These are phyloP conservation scores for Corticium candelabrum DNA, from an alignment of 37 sponge, comb jelly and placozoan genomes.

Conservation along the genomic window DNA sequence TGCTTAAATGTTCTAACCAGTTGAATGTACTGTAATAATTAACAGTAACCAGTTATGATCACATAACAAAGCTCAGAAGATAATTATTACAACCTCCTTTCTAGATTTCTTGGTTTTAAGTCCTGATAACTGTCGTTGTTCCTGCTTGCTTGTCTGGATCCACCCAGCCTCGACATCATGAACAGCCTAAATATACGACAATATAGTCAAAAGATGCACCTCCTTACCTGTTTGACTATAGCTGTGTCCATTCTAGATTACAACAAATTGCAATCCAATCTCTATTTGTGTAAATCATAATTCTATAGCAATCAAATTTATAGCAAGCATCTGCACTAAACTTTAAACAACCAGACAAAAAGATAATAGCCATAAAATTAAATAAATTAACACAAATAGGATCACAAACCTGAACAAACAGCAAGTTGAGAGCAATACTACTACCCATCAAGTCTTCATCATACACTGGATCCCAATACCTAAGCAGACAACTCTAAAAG, in stretches of 20 bases:
- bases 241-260: too few species aligned
- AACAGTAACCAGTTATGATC: too few species aligned
- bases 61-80: neutral
- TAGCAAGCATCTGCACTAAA: too few species aligned
- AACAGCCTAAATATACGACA: neutral
- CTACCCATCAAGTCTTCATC: neutral
- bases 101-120: neutral
- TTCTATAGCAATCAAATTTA: too few species aligned
- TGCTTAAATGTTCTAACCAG: neutral
- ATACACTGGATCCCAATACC: constrained; percentile 9
- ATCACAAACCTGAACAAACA: neutral
- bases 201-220: too few species aligned
- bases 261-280: too few species aligned
- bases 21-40: neutral
- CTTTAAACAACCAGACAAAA: too few species aligned
- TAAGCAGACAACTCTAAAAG: neutral
- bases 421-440: neutral
- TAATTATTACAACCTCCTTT: neutral
- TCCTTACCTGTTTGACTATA: too few species aligned
- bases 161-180: neutral
- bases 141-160: neutral
- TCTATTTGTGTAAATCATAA: too few species aligned
- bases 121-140: neutral
- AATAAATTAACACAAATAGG: neutral
- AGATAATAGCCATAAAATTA: too few species aligned